These are phyloP conservation scores for Sebastes taczanowskii DNA, from an alignment of 2,797 vertebrate species.

Conservation along the genomic window DNA sequence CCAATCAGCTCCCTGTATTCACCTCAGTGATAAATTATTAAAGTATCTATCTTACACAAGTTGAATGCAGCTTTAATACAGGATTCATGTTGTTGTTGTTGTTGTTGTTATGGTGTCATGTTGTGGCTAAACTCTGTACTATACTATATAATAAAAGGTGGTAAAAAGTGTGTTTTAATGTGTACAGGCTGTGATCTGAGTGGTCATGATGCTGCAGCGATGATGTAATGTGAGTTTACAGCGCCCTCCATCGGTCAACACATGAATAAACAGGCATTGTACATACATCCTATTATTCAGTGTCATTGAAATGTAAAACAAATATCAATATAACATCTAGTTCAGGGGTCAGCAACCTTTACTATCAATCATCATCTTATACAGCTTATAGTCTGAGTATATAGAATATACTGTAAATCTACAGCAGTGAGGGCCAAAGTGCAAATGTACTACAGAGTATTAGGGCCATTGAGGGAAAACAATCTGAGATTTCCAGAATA, in stretches of 20 bases:
- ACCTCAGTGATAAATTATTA: slow-evolving; percentile 41
- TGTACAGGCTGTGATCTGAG: not conserved
- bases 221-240: not conserved
- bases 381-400: too few species aligned
- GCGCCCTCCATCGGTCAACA: slow-evolving; percentile 34
- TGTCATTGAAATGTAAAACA: not conserved
- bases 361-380: too few species aligned
- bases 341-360: too few species aligned
- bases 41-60: not conserved
- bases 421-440: too few species aligned
- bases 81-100: too few species aligned
- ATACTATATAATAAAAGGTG: not conserved
- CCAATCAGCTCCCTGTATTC: slow-evolving; percentile 53
- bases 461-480: too few species aligned
- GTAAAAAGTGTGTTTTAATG: not conserved
- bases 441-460: too few species aligned
- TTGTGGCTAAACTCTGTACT: not conserved
- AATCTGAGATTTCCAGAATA: too few species aligned
- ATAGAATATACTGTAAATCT: too few species aligned
- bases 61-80: not conserved
- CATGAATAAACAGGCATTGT: not conserved
- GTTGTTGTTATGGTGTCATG: too few species aligned
- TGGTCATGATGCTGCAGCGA: slow-evolving; percentile 17
- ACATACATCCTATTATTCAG: not conserved
- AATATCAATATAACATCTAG: not conserved